Evolutionary conservation across 2,113 vertebrate genomes (phyloP).

Genomic region (Phalacrocorax brasilianus): DNA sequence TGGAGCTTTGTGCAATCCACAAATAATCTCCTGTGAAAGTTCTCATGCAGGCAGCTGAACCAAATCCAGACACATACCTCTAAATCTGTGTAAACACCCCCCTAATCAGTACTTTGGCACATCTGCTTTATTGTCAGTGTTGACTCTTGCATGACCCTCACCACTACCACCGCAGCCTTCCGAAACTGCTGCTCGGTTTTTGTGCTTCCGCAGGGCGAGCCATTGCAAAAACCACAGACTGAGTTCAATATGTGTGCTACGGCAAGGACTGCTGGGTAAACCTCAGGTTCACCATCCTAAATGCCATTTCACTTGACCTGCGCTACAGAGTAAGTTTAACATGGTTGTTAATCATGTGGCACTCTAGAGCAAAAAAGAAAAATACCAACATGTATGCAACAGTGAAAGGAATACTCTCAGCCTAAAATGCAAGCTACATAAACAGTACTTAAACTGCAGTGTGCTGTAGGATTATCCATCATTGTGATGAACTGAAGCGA

Average conservation of each 20-base stretch:
- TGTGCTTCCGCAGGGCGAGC: neutral
- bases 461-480: neutral
- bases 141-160: neutral
- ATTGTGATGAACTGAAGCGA: neutral
- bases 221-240: neutral
- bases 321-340: neutral
- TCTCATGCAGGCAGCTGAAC: neutral
- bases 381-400: rapidly evolving
- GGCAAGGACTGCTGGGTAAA: neutral
- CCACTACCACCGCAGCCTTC: neutral
- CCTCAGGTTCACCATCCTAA: neutral
- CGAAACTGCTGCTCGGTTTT: neutral
- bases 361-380: neutral
- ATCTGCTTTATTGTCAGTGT: neutral
- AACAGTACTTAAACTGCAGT: neutral
- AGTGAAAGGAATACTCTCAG: neutral
- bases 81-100: neutral
- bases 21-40: neutral
- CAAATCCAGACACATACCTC: neutral
- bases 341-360: neutral
- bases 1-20: neutral
- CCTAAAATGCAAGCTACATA: neutral
- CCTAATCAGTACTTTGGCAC: neutral
- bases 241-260: rapidly evolving
- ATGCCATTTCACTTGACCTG: neutral